Evolutionary conservation across 2,888 invertebrate species (phyloP).

Genomic region (Mimumesa dahlbomi): DNA sequence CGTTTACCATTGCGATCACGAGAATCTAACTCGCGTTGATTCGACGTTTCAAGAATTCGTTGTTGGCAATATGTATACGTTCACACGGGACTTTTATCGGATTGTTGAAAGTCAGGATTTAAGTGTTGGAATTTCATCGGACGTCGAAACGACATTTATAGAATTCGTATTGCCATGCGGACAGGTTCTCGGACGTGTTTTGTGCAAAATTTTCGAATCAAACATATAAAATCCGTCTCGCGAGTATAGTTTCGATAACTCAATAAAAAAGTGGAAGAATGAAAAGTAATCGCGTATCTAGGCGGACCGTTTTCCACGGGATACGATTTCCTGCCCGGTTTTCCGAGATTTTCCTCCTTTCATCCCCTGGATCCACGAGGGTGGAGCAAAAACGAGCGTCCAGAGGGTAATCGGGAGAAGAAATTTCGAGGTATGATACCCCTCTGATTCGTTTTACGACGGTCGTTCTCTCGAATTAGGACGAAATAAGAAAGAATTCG

Average conservation of each 20-base stretch:
- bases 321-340: constrained; percentile 38
- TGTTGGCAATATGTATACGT: no score
- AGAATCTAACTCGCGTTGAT: no score
- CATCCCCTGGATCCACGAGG: constrained; percentile 34
- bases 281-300: constrained; percentile 52
- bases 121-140: no score
- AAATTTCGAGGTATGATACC: constrained; percentile 72
- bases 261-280: constrained; percentile 54
- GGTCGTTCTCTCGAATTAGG: constrained; percentile 73
- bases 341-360: constrained; percentile 35
- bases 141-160: no score
- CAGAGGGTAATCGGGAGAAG: constrained; percentile 59
- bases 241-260: constrained; percentile 56
- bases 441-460: constrained; percentile 75
- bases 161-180: no score
- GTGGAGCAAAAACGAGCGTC: constrained; percentile 61
- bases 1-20: no score
- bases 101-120: no score
- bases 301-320: constrained; percentile 18
- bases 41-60: no score
- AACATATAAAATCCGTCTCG: constrained; percentile 30
- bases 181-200: no score
- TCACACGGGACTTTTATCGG: no score
- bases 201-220: constrained; percentile 13
- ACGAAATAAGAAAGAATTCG: constrained; percentile 68